Evolutionary conservation across 2,888 invertebrate genomes (phyloP), one percentile per base, ranked within the genome.

Genomic region (Drosophila yooni): DNA sequence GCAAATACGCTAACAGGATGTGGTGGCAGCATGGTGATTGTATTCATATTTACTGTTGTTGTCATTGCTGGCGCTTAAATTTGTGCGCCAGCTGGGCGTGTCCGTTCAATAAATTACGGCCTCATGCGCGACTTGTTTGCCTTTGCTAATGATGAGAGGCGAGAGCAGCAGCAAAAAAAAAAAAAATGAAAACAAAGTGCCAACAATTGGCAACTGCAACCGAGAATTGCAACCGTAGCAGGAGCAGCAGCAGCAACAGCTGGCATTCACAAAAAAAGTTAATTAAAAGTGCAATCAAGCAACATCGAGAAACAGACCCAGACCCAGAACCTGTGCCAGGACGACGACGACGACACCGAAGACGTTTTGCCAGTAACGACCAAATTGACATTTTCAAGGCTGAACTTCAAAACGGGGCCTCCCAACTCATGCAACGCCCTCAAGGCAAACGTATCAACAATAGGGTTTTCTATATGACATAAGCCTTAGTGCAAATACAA

Each of bases 251-350:
- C 66, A 66, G 62, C 18, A 36, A 52, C 61, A 46, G 62, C 64
- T 59, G 70, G 64, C 70, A 66, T 62, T 74, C 51, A 36, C 74
- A 78, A 89, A 88, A 89, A 89, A 89, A 86, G 88, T 89, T 89
- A 90, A 89, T 89, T 89, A 90, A 89, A 89, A 89, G 89, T 81
- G 90, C 90, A 89, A 89, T 84, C 84, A 89, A 78, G 88, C 88
- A 78, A 71, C 71, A 72, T 67, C 73, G 63, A 60, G 67, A 54
- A 69, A 54, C 60, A 52, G 77, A 61, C 64, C 54, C 62, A 58
- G 66, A 43, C 29, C 34, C 53, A 70, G 66, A 40, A 27, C 43
- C 57, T 51, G 48, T 15, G 4, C 52, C 33, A 25, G 52, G 33
- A 15, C 40, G 51, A 61, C 57, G 62, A 67, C 69, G 59, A 59